A percentile compares a stretch with the other conserved stretches of the same genome.
phyloP scores from a whole-genome alignment of 2,888 invertebrate species.

The Phalera bucephala region DNA sequence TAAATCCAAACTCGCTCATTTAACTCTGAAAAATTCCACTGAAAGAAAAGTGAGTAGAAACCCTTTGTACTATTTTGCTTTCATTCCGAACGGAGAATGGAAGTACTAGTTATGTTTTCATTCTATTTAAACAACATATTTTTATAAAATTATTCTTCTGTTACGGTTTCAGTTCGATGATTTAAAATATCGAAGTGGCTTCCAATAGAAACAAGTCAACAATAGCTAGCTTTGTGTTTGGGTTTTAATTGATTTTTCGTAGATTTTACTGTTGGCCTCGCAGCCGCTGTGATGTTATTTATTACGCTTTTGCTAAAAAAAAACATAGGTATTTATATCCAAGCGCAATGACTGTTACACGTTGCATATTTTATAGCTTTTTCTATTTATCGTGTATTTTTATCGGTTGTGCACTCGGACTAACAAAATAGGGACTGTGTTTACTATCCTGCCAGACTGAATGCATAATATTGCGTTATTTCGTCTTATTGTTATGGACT shows the following conservation, averaged over 20 bases:
- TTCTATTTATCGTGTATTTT: slow-evolving; percentile 13
- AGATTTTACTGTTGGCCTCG: slow-evolving; percentile 14
- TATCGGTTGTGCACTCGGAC: slow-evolving; percentile 9
- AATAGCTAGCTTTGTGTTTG: slow-evolving; percentile 16
- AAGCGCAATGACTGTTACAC: slow-evolving; percentile 16
- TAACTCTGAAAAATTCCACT: neutral
- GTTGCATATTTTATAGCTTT: slow-evolving; percentile 22
- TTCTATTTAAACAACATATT: neutral
- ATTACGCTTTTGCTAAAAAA: slow-evolving; percentile 14
- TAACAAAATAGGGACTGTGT: too few species aligned
- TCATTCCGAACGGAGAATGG: neutral
- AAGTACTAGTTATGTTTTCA: neutral
- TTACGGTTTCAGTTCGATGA: slow-evolving; percentile 7
- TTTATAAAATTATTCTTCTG: neutral
- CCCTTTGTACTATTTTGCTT: neutral
- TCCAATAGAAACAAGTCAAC: slow-evolving; percentile 17
- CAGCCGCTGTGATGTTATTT: slow-evolving; percentile 2
- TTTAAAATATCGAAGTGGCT: slow-evolving; percentile 15
- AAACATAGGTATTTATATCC: slow-evolving; percentile 10
- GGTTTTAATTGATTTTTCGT: slow-evolving; percentile 24
- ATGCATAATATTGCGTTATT: too few species aligned
- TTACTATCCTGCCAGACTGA: too few species aligned
- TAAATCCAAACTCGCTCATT: neutral
- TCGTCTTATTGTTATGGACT: too few species aligned
- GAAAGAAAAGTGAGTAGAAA: neutral